Evolutionary conservation across 2,888 invertebrate species (phyloP), one percentile per base, ranked within the genome.

Genomic region (Antitype chi): DNA sequence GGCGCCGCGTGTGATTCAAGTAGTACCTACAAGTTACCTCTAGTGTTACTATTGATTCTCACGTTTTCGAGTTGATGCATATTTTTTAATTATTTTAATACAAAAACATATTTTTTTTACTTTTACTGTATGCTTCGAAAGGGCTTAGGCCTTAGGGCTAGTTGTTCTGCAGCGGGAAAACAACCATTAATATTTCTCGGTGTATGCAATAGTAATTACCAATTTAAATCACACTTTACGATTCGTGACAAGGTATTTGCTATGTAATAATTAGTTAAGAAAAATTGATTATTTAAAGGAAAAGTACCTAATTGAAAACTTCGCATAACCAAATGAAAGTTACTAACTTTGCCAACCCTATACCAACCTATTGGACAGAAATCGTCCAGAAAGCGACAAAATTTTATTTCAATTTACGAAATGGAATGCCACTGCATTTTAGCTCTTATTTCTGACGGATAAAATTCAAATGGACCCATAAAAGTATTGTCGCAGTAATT

Each of bases 331-430:
- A 47, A 3, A 23, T 1, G 23, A n/a, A 77, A 38, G 3, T 64
- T 64, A 32, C 0, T 13, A 62, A 25, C 9, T 53, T 52, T 59
- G 76, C 32, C 80, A 87, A 71, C 88, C 87, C 87, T 87, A 76
- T 52, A 59, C 17, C 13, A 49, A n/a, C 23, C 43, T 43, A 64
- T 52, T 70, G 57, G 72, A 71, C 83, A 87, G 73, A 89, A 83
- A 76, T 89, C 84, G 82, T 76, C 74, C 87, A 87, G 77, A 80
- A 74, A 83, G 66, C 78, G 62, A 87, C 84, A 86, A 81, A 80
- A 83, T 81, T 84, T 81, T 81, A 82, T 74, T 82, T 80, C 82
- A 82, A 82, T 87, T 83, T 82, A 83, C 81, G 53, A 82, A 85
- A 82, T 80, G 62, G 69, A 74, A 83, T 47, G 55, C 70, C 68